Evolutionary conservation across 1,140 invertebrate genomes (phyloP), one percentile per base, ranked within the genome.

Genomic region (Lutraria rhynchaena): DNA sequence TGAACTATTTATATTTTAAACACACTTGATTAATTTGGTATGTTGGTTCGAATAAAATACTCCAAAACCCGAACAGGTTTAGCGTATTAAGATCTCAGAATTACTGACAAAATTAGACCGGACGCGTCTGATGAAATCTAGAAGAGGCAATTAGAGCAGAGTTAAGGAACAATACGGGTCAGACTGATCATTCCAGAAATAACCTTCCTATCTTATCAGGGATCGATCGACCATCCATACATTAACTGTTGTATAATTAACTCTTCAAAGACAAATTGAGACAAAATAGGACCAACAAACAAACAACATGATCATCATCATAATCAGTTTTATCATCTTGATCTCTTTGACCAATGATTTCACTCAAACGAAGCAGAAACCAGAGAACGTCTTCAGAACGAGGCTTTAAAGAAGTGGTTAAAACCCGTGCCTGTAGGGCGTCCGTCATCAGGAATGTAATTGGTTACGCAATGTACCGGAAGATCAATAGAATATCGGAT

Each of bases 211-310:
- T 67, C 63, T 67, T 46, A 67, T 67, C 63, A 1, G 9, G 63
- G 3, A 67, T 67, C 63, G 15, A 11, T 61, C 55, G 22, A 41
- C 76, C 27, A 49, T 17, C 46, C 13, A 17, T 31, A 24, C 29
- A 53, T 80, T 80, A 69, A 80, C 67, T 70, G 76, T 70, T 70
- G 33, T 49, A 46, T 69, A 19, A 80, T 80, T 70, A 70, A 69
- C 76, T 80, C 76, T 49, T 80, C 76, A 80, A 80, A 80, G 76
- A 41, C 63, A 80, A 41, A 80, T 80, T 65, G 44, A 77, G 75
- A 55, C 44, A 33, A 24, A 37, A 77, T 65, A 41, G 49, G 29
- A 49, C 37, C 58, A 75, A 75, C 29, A 60, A 33, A 49, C 55
- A 61, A 61, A 44, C 55, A 60, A 57, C 31, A 80, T 70, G 1